Conservation (phyloP, 2,888 invertebrate species). For the Thecocarcelia acutangulata region DNA sequence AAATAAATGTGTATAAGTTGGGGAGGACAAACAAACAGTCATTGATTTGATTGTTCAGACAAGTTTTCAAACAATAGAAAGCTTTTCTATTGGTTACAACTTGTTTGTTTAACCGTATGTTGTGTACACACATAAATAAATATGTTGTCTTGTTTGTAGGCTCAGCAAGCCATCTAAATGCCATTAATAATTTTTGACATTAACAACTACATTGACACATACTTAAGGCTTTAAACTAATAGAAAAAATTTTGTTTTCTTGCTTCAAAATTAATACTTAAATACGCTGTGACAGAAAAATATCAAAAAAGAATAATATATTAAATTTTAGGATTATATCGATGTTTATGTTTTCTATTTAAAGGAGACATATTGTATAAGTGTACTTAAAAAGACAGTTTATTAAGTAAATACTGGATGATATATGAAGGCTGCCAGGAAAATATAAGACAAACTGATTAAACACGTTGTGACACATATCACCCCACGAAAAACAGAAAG, state of each 20-base stretch:
- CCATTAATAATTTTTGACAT: constrained; percentile 63
- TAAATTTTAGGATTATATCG: no score
- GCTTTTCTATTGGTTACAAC: background rate
- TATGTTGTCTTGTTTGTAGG: constrained; percentile 2
- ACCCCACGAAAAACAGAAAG: no score
- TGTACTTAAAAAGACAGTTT: no score
- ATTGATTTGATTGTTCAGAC: no score
- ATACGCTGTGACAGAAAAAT: background rate
- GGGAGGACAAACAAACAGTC: background rate
- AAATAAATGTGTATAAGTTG: background rate
- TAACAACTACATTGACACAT: constrained; percentile 52
- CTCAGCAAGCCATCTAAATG: constrained; percentile 48
- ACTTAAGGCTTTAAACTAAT: constrained; percentile 22
- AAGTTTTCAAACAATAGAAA: background rate
- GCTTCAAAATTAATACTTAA: background rate
- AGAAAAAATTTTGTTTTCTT: background rate
- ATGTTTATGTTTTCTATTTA: no score
- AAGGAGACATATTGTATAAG: no score
- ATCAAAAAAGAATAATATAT: background rate
- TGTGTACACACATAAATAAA: background rate
- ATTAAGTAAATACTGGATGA: no score
- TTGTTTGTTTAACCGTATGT: background rate
- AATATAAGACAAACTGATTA: no score
- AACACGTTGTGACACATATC: no score
- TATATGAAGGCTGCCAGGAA: no score